Conservation (phyloP, 2,888 invertebrate genomes). For the Euplagia quadripunctaria region DNA sequence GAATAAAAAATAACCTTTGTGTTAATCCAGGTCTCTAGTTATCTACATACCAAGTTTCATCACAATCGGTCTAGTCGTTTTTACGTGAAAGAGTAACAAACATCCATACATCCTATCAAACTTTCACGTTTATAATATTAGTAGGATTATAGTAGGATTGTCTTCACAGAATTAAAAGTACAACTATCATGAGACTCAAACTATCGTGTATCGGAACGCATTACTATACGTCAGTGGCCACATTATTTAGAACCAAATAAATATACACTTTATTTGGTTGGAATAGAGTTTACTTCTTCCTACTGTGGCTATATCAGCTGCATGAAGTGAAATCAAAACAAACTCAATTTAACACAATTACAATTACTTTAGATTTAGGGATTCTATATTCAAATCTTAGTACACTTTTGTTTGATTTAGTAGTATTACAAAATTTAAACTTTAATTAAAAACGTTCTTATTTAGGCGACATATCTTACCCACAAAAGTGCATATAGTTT, state of each 20-base stretch:
- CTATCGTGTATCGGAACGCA: too few species aligned
- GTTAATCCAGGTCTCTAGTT: too few species aligned
- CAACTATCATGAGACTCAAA: too few species aligned
- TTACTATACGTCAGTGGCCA: too few species aligned
- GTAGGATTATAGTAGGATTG: too few species aligned
- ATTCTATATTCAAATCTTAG: constrained; percentile 27
- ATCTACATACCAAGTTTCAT: too few species aligned
- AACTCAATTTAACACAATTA: not conserved
- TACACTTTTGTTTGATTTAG: not conserved
- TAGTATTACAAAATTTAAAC: not conserved
- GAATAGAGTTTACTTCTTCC: not conserved
- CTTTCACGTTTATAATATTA: too few species aligned
- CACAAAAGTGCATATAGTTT: constrained; percentile 14
- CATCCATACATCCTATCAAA: too few species aligned
- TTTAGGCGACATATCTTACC: constrained; percentile 15
- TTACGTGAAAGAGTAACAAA: too few species aligned
- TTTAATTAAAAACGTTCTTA: not conserved
- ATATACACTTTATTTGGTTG: not conserved
- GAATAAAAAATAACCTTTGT: too few species aligned
- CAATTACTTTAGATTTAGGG: not conserved
- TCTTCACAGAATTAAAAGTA: too few species aligned
- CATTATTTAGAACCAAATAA: not conserved
- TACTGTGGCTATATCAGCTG: not conserved
- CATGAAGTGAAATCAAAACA: not conserved
- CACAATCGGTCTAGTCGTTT: too few species aligned